Evolutionary conservation across 2,113 vertebrate genomes (phyloP).

Genomic region (Pachyramphus minor): DNA sequence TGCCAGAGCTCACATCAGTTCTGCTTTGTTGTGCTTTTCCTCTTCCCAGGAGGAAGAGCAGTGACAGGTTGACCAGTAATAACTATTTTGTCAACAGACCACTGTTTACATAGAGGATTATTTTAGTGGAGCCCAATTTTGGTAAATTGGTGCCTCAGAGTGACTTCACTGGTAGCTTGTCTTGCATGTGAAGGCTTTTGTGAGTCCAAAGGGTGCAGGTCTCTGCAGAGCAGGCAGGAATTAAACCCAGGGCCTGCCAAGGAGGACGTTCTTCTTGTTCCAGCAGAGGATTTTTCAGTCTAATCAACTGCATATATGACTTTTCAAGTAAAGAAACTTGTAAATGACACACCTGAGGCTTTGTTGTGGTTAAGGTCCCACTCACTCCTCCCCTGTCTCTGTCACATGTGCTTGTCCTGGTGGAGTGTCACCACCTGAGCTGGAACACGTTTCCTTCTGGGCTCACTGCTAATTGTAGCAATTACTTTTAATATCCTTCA

Average conservation of each 20-base stretch:
- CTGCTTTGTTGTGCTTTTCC: neutral
- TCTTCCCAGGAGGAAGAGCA: neutral
- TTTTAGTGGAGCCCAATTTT: neutral
- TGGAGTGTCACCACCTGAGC: neutral
- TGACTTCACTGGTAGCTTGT: neutral
- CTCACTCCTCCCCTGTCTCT: fast-evolving
- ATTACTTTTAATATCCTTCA: neutral
- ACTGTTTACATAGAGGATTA: neutral
- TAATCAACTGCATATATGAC: neutral
- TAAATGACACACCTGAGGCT: neutral
- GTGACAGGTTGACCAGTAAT: neutral
- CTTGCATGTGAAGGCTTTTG: neutral
- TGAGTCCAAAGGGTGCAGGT: neutral
- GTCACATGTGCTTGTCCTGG: neutral
- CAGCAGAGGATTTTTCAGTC: neutral
- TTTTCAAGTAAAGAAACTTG: neutral
- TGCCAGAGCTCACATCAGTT: neutral
- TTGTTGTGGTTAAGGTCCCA: neutral
- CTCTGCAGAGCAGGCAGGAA: neutral
- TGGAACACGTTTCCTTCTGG: neutral
- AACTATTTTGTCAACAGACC: neutral
- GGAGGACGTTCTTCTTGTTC: neutral
- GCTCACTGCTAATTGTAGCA: neutral
- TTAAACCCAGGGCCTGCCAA: neutral
- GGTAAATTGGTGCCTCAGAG: neutral